Base-by-base conservation (phyloP, 2,888 invertebrate genomes). In the Amitus sp. region DNA sequence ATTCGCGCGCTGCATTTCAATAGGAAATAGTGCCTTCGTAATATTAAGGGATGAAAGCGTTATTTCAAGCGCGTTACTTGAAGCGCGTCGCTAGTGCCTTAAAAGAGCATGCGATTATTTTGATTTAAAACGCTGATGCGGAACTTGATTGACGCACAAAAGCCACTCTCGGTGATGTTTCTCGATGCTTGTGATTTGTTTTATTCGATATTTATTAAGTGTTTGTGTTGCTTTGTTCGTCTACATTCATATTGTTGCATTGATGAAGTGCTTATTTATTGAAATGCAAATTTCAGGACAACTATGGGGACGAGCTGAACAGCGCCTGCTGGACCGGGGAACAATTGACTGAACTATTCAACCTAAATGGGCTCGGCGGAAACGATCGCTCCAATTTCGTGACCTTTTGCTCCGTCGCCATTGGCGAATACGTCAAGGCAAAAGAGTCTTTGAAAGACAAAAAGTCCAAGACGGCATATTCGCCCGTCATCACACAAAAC, bases 11-110 rank as follows among this genome's bases (percentile, higher is more conserved):
- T 57, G 45, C 69, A 72, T 47, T 57, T 68, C 54, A 53, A 59
- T 68, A 71, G 69, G 74, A 66, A 74, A 76, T 79, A 79, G 80
- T 81, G 80, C 80, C 80, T 80, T 80, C 69, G 74, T 72, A 77
- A 62, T 66, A 71, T 73, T 72, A 72, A 71, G 69, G 65, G 17
- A n/a, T n/a, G n/a, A 48, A 47, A 65, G 62, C 62, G 62, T 70
- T 69, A n/a, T n/a, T n/a, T n/a, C n/a, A n/a, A n/a, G n/a, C n/a
- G 70, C 69, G 68, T 73, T 74, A 72, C 68, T 68, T 70, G 70
- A 74, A 75, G 74, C 75, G 75, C 66, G 73, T 75, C 67, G 63
- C 72, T 78, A 75, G 79, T 79, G 79, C 79, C 79, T 79, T 79
- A 74, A 74, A 54, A 40, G 54, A 48, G 48, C 58, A 49, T 40